Base-by-base conservation (phyloP, 2,888 invertebrate genomes). In the Agrochola lota region DNA sequence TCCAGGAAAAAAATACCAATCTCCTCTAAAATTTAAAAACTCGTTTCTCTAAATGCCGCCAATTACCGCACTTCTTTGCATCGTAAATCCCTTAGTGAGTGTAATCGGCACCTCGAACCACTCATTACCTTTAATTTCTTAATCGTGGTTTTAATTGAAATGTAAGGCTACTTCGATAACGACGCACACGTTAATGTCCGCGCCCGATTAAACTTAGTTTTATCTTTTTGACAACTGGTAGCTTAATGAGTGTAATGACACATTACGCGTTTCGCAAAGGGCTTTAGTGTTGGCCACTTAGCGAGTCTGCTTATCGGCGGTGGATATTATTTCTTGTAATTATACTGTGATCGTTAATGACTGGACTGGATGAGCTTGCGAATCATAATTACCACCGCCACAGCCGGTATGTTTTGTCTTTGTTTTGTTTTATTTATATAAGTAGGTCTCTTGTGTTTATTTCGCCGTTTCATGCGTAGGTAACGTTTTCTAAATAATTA, bases 101-200 rank as follows among this genome's bases (percentile, higher is more conserved):
- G 90, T 91, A 94, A 95, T 95, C 94, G 92, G 90, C 94, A 91
- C 91, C 92, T 92, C 87, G 71, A 86, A 88, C 89, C 90, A 88
- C 94, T 95, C 94, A 95, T 95, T 95, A 94, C 90, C 91, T 92
- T 95, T 95, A 95, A 95, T 95, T 95, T 94, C 93, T 95, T 95
- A 95, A 95, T 95, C 95, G 91, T 88, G 86, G 88, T 80, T 92
- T 92, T 96, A 95, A 96, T 96, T 96, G 96, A 96, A 96, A 96
- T 94, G 95, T 96, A 94, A 92, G 93, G 92, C 90, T 89, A 88
- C 81, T 78, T 79, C 89, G 95, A 95, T 95, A 95, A 93, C 83
- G 91, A 88, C 80, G 89, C 88, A 91, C 91, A 87, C 92, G 91
- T 95, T 94, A 95, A 94, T 93, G 93, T 91, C 90, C 86, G 87